Conservation (phyloP, 2,888 invertebrate species). For the Ceratothoa steindachneri region DNA sequence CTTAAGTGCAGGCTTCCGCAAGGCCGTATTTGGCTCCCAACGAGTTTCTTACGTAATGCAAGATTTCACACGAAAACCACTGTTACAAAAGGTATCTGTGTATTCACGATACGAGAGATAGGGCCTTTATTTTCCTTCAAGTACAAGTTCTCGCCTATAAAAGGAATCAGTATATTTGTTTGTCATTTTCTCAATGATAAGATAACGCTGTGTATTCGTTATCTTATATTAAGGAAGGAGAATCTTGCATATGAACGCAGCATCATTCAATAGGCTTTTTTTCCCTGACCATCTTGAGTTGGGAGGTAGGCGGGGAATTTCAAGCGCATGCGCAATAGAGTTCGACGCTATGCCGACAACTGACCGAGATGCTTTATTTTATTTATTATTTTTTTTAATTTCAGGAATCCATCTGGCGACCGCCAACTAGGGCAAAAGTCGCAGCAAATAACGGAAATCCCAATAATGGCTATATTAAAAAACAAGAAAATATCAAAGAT, state of each 20-base stretch:
- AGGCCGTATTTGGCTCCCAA: neutral
- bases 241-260: too few species aligned
- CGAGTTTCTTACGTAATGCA: neutral
- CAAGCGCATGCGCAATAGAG: neutral
- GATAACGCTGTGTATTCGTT: neutral
- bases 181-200: neutral
- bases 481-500: too few species aligned
- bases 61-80: neutral
- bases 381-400: too few species aligned
- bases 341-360: too few species aligned
- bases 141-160: neutral
- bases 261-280: neutral
- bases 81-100: neutral
- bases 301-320: neutral
- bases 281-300: neutral
- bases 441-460: too few species aligned
- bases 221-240: too few species aligned
- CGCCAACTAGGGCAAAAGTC: too few species aligned
- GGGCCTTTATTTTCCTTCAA: neutral
- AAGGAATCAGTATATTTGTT: neutral
- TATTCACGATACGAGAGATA: neutral
- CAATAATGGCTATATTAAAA: too few species aligned
- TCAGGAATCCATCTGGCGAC: too few species aligned
- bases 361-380: too few species aligned
- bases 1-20: constrained; percentile 1